Evolutionary conservation across 2,113 vertebrate species (phyloP).

Genomic region (Lichenostomus cassidix): DNA sequence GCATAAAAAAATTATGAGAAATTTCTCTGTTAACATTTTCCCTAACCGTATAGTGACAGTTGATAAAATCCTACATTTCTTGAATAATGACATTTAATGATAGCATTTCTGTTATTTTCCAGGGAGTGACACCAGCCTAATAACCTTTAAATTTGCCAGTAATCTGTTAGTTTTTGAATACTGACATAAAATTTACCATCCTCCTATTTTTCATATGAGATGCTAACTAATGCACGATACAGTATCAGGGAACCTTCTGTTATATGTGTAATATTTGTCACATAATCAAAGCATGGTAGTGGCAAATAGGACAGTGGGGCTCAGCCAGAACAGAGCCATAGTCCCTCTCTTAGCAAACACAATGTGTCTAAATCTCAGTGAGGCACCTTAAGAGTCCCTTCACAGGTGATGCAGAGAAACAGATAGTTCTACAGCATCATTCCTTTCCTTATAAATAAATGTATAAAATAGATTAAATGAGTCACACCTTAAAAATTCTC

Average conservation of each 20-base stretch:
- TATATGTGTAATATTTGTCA: not conserved
- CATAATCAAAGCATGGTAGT: not conserved
- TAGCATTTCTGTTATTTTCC: not conserved
- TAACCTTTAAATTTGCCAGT: not conserved
- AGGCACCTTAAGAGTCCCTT: not conserved
- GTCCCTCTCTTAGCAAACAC: not conserved
- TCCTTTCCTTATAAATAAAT: conserved; percentile 65
- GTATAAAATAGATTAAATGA: conserved; percentile 63
- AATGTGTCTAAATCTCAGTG: not conserved
- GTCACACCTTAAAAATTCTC: conserved; percentile 55
- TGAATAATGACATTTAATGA: not conserved
- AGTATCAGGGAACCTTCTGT: not conserved
- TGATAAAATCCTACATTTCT: not conserved
- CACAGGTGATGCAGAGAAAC: not conserved
- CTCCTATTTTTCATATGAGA: not conserved
- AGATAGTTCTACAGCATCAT: not conserved
- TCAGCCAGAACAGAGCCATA: not conserved
- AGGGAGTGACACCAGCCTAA: not conserved
- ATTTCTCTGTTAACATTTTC: not conserved
- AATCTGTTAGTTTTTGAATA: not conserved
- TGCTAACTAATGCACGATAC: not conserved
- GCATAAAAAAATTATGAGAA: not conserved
- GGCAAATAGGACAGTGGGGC: not conserved
- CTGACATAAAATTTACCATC: not conserved
- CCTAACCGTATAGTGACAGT: not conserved